Percentiles rank a stretch among this genome's conserved stretches.
Conservation (phyloP, 2,113 vertebrate genomes). For the Aptenodytes patagonicus region DNA sequence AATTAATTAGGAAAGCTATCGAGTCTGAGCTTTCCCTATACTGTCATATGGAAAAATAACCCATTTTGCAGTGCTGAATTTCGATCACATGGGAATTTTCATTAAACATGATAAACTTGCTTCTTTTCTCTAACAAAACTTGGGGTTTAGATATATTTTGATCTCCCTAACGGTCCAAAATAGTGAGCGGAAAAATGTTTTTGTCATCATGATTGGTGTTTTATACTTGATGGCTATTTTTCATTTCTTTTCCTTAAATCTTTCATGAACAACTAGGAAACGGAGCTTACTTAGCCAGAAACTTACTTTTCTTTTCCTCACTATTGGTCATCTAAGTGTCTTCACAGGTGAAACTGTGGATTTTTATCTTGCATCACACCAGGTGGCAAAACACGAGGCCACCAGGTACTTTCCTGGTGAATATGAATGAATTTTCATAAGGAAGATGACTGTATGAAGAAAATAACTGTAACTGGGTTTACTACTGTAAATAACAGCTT, state of each 20-base stretch:
- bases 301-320: not conserved
- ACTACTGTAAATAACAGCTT: not conserved
- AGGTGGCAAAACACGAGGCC: not conserved
- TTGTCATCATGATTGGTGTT: not conserved
- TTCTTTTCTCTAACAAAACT: conserved; percentile 20
- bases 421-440: not conserved
- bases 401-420: not conserved
- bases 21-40: conserved; percentile 38
- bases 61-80: conserved; percentile 41
- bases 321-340: not conserved
- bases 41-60: conserved; percentile 44
- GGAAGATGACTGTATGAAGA: not conserved
- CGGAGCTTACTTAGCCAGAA: not conserved
- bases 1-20: conserved; percentile 60
- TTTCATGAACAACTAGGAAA: not conserved
- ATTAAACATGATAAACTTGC: conserved; percentile 21
- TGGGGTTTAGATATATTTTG: not conserved
- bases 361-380: not conserved
- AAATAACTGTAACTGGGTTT: not conserved
- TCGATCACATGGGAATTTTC: conserved; percentile 44
- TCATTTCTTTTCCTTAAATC: not conserved
- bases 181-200: conserved; percentile 21
- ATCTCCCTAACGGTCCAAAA: conserved; percentile 3
- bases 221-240: not conserved
- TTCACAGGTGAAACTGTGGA: not conserved